phyloP scores from a whole-genome alignment of 2,113 vertebrate species.

The Panurus biarmicus region DNA sequence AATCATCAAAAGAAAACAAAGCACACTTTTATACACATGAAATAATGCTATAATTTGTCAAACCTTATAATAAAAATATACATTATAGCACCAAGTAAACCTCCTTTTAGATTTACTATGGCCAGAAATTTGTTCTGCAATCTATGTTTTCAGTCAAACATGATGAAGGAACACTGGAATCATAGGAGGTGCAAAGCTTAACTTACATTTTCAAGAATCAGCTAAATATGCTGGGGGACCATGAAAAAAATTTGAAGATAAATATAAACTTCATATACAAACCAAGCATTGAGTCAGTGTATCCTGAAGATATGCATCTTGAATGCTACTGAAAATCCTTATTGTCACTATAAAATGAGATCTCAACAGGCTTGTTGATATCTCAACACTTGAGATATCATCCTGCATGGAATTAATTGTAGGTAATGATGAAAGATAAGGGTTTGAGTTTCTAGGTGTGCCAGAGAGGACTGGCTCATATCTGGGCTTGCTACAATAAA shows the following conservation, averaged over 20 bases:
- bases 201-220: neutral
- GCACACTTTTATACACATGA: neutral
- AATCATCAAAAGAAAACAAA: neutral
- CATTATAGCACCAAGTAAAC: neutral
- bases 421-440: neutral
- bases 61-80: neutral
- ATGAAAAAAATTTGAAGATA: neutral
- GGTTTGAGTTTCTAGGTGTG: neutral
- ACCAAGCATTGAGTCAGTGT: neutral
- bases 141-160: neutral
- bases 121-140: neutral
- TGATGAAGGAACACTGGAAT: neutral
- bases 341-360: neutral
- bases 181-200: neutral
- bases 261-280: neutral
- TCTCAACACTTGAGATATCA: neutral
- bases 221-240: neutral
- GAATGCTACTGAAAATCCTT: neutral
- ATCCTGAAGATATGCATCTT: neutral
- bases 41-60: neutral
- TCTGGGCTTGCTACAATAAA: neutral
- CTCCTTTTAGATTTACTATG: neutral
- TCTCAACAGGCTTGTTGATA: neutral
- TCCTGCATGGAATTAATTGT: neutral
- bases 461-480: neutral